Evolutionary conservation across 2,113 vertebrate species (phyloP), one percentile per base, ranked within the genome.

Genomic region (Indicator maculatus): DNA sequence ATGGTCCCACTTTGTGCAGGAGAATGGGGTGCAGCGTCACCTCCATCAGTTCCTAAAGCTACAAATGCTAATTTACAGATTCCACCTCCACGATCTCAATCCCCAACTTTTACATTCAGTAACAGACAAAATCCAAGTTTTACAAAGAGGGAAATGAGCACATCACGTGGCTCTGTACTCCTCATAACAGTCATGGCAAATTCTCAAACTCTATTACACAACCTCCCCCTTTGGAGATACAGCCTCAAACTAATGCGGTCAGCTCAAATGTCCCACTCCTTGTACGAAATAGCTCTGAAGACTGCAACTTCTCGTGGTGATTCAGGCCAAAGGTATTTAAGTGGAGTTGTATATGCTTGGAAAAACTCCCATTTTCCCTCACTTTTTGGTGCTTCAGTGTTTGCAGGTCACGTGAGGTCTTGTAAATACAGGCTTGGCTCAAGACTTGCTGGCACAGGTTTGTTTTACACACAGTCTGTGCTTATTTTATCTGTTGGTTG

Each of bases 111-210:
- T 27, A 19, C 7, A 5, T 74, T 53, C 45, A 44, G 73, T 53
- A n/a, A 47, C 45, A 55, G 14, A 27, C n/a, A 18, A 86, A 60
- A 45, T 1, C 5, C 1, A 9, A 12, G 31, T 52, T 92, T 86
- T 65, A 52, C 12, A 41, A 17, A 19, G 8, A 3, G 44, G 31
- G 27, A 66, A 50, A 27, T 31, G 1, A 18, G 11, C 33, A 13
- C 45, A 28, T 75, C 23, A 2, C 0, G 0, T 4, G 5, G 52
- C 52, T 56, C 56, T 2, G 1, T 15, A 4, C 9, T 39, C n/a
- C n/a, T 74, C 65, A 3, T 12, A 31, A 8, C 31, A 24, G 33
- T 11, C 58, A 15, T 3, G 47, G 73, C 72, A 92, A 82, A 45
- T 63, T 10, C 28, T 27, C 76, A 64, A 50, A 60, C 6, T 77